Base-by-base conservation (phyloP, 2,888 invertebrate species). In the Euclidia mi region DNA sequence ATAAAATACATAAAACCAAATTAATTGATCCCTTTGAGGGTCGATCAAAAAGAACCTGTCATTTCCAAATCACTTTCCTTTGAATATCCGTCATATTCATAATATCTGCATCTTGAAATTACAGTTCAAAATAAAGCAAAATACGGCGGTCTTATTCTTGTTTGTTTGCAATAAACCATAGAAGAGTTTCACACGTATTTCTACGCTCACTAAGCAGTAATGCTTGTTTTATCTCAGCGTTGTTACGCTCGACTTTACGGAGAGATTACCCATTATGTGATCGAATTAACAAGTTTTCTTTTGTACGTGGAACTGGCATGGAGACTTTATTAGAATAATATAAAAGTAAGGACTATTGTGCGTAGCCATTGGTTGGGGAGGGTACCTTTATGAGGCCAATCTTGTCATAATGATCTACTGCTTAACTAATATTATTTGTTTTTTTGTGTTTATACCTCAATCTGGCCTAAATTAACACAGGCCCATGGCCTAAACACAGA, bases 191-290 rank as follows among this genome's bases (percentile, higher is more conserved):
- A 31, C 40, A 37, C 52, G 47, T 57, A 56, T 55, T 65, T 74
- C 76, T 66, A 58, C 55, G 66, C 56, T 76, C 52, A 57, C 55
- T 65, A 64, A 63, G 56, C 66, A 63, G 28, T 61, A 56, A 35
- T 18, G 59, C 58, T 69, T 62, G 67, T 67, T 64, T 72, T 65
- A 65, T 72, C 62, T 69, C 42, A 20, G 41, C 14, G 15, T 57
- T 58, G 55, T 64, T 64, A 62, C 66, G 74, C 66, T 57, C 37
- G 56, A 61, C 56, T 65, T 62, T 53, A 65, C 60, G 57, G 58
- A 64, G 64, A 66, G 71, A 73, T 76, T 65, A 67, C 56, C 56
- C 35, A 63, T 73, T 44, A 59, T 53, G 50, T 71, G 68, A 61
- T 53, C 37, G 57, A 57, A 62, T 63, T 62, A 65, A 64, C 65